Base-by-base conservation (phyloP, 2,797 vertebrate genomes). In the Gambelia wislizenii region DNA sequence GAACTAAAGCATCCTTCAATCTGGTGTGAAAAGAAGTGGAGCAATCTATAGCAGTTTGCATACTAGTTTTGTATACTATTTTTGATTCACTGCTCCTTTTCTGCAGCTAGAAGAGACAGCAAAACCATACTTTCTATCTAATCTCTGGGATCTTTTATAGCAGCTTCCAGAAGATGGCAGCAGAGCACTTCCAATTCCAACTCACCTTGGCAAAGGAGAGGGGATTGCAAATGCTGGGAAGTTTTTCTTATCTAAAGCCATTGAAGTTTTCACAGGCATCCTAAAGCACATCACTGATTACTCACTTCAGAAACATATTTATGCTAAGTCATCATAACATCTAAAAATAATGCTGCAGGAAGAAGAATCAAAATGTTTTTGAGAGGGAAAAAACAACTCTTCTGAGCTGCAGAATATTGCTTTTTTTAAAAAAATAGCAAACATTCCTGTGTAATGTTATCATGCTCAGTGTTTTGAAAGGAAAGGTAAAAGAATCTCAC, bases 81-180 rank as follows among this genome's bases (percentile, higher is more conserved):
- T 44, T 59, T 42, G 30, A 36, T 36, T 83, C 44, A 27, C 54
- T 30, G 13, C 16, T 14, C 30, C 22, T 84, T 47, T 72, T 56
- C 39, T n/a, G 39, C n/a, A 74, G 20, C 16, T 72, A 16, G 36
- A 14, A 20, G 20, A 56, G 16, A 74, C 30, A 59, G 52, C 5
- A 13, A 7, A 72, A 9, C 5, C 10, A 44, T 6, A 1, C 2
- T 54, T 20, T 54, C 14, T 22, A 10, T 20, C 64, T 67, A 10
- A 67, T 12, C 36, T 70, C 56, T 39, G 12, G 20, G 30, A 0
- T 49, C 18, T 64, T 81, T 64, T 56, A 16, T 10, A 49, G 4
- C 49, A 36, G 39, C 9, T 52, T 44, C 78, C 96, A 95, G 95
- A 96, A 99, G 99, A 97, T 98, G 99, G 98, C 98, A 99, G 97